These are phyloP conservation scores for Myopa testacea DNA, from an alignment of 2,888 invertebrate genomes.

Conservation along the genomic window DNA sequence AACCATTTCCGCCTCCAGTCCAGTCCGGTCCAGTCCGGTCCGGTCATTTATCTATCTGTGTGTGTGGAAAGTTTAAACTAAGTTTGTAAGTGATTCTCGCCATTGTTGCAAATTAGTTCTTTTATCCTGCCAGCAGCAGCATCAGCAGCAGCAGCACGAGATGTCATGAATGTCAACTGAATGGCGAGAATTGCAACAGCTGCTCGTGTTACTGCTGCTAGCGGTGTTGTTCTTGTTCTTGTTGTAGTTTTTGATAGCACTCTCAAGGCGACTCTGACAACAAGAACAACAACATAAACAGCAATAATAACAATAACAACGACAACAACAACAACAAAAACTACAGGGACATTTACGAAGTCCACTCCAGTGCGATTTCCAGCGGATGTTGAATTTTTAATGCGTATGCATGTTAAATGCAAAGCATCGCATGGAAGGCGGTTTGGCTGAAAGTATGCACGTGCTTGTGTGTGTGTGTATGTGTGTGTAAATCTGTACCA, in stretches of 20 bases:
- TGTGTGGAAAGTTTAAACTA: slow-evolving; percentile 16
- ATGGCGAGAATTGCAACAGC: slow-evolving; percentile 16
- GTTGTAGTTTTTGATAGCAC: neutral
- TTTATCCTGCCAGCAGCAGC: slow-evolving; percentile 36
- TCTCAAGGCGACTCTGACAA: neutral
- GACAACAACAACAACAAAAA: slow-evolving; percentile 10
- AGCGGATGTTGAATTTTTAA: too few species aligned
- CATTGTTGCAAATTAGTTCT: slow-evolving; percentile 35
- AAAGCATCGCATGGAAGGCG: too few species aligned
- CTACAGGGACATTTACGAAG: slow-evolving; percentile 5
- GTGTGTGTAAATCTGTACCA: neutral
- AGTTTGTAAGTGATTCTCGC: slow-evolving; percentile 30
- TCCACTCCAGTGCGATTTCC: neutral
- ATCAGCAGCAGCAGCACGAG: slow-evolving; percentile 21
- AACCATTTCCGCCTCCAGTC: too few species aligned
- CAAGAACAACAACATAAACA: neutral
- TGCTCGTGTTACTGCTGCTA: neutral
- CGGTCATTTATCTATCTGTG: neutral
- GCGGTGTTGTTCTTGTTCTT: neutral
- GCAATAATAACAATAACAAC: slow-evolving; percentile 12
- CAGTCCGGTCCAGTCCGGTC: neutral
- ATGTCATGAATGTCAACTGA: slow-evolving; percentile 33
- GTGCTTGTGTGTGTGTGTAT: neutral
- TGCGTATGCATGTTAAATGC: neutral
- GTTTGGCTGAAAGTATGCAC: neutral